Evolutionary conservation across 2,797 vertebrate genomes (phyloP), one percentile per base, ranked within the genome.

Genomic region (Picus viridis): DNA sequence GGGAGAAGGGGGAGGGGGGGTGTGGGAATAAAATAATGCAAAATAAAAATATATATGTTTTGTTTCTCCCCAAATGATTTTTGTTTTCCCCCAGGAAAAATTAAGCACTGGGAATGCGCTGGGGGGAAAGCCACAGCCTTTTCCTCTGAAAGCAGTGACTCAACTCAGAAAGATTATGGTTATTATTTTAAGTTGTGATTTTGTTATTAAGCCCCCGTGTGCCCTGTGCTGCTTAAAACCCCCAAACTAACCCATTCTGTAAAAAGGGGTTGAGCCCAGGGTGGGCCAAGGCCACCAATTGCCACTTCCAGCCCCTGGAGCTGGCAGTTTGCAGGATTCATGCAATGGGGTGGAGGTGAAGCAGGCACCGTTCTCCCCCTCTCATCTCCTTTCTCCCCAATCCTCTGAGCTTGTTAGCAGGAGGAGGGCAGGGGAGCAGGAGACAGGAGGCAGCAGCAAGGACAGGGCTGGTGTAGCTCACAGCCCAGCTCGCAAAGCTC

Each of bases 71-170:
- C 54, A 82, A 77, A 94, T 71, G 23, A 88, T 77, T 91, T 82
- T 89, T 95, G 88, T 93, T 93, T 93, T n/a, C 78, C 76, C 85
- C 57, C 30, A 70, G 70, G 78, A 88, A 94, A 94, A 95, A 91
- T 62, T 6, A 95, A 85, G 74, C 7, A 1, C 53, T 78, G 92
- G 74, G 74, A 88, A 92, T n/a, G 49, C 1, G 1, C 53, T 43
- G n/a, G 63, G 78, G 16, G 88, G 32, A 69, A 83, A 82, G 71
- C 36, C 57, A 67, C 57, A 43, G 70, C 82, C 57, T 86, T 86
- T 83, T 61, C 82, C 51, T 63, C 22, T 41, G 54, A 63, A 93
- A 81, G 59, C 64, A 68, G 26, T 64, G 81, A 74, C 76, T 75
- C 1, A 0, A 43, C 34, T 59, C 24, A 6, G 72, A 29, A 89